Base-by-base conservation (phyloP, 92 coral and sea anemone genomes). In the Epizoanthus ramosus region DNA sequence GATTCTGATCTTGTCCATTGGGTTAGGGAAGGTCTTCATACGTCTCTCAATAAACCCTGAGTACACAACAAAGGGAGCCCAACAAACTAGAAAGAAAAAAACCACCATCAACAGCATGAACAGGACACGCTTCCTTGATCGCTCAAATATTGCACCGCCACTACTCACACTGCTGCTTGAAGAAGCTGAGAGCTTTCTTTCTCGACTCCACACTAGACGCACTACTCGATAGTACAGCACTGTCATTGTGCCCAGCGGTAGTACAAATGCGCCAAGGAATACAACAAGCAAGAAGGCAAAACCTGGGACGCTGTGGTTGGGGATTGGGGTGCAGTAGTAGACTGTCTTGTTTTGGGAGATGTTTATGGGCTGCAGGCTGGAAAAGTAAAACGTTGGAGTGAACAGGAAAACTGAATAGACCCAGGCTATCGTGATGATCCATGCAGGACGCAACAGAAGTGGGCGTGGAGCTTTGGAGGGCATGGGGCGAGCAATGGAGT, bases 61-160 rank as follows among this genome's bases (percentile, higher is more conserved):
- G 81, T 91, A 91, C 41, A 91, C 71, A 22, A 91, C 86, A 35
- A 88, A 91, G 39, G 94, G 94, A 39, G 88, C 71, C 92, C 94
- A 91, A 45, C 94, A 91, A 17, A 83, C 47, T 3, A 88, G 19
- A 68, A 91, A 91, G 17, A 77, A 88, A 17, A 73, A 63, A 28
- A 91, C 84, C 5, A 91, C 90, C 57, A 22, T 88, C 1, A 91
- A 75, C 50, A 88, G 81, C 77, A 85, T 86, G 5, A 84, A 88
- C 3, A 80, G 52, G 50, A 91, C 94, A 22, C 86, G 79, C 67
- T 73, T 88, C 23, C 88, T 69, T 14, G 94, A 84, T 59, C 79
- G 67, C 16, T 87, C 71, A 28, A 90, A 68, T 12, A 84, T 59
- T 3, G 79, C 75, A 2, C 73, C 23, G 6, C 35, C 33, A 10